These are phyloP conservation scores for Cryptoleucopteryx plumbea DNA, from an alignment of 2,113 vertebrate species.

Conservation along the genomic window DNA sequence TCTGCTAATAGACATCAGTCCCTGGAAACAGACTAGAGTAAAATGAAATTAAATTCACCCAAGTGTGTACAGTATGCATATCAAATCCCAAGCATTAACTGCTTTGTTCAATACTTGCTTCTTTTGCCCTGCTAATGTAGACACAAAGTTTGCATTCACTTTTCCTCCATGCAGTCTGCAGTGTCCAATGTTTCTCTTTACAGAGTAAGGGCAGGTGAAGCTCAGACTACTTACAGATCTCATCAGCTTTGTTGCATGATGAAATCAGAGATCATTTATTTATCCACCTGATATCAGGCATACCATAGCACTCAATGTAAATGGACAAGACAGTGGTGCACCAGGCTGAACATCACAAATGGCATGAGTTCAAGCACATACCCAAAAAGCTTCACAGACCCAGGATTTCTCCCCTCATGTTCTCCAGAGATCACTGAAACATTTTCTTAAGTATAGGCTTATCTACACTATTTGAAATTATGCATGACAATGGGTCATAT, in stretches of 20 bases:
- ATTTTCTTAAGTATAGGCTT: neutral
- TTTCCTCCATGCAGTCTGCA: neutral
- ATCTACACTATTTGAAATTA: neutral
- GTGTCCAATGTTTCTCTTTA: neutral
- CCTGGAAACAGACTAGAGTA: neutral
- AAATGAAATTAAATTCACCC: slow-evolving; percentile 8
- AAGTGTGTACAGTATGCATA: neutral
- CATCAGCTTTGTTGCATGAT: neutral
- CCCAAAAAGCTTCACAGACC: neutral
- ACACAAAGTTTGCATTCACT: neutral
- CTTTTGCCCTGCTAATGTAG: neutral
- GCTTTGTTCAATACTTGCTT: neutral
- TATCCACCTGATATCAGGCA: neutral
- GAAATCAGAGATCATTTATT: neutral
- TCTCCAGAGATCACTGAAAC: neutral
- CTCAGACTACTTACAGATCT: neutral
- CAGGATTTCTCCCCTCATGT: neutral
- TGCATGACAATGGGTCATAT: neutral
- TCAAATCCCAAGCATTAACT: neutral
- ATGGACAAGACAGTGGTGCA: neutral
- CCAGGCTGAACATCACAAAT: neutral
- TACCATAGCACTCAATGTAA: neutral
- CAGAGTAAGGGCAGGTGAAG: neutral
- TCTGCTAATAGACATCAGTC: neutral
- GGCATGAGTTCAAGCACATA: neutral